Percentiles rank a stretch among this genome's conserved stretches.
Evolutionary conservation across 2,113 vertebrate species (phyloP).

Genomic region (Burhinus oedicnemus): DNA sequence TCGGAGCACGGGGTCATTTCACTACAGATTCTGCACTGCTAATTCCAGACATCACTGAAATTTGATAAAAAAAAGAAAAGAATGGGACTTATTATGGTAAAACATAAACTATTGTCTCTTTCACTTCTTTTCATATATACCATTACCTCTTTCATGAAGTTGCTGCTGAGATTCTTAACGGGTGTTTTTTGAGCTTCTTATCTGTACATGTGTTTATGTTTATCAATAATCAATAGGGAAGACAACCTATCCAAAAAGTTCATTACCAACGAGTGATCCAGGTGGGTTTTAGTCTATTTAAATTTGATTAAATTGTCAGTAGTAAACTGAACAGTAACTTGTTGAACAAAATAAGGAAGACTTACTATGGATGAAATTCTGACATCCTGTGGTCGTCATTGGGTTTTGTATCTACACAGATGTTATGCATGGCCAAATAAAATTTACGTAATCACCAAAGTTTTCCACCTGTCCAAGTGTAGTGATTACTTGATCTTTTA

Average conservation of each 20-base stretch:
- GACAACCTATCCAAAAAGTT: not conserved
- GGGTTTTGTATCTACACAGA: not conserved
- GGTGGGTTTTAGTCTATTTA: not conserved
- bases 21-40: not conserved
- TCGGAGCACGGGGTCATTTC: not conserved
- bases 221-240: not conserved
- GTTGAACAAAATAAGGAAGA: not conserved
- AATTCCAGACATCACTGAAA: not conserved
- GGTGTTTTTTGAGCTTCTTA: not conserved
- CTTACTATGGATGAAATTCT: not conserved
- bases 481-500: not conserved
- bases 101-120: not conserved
- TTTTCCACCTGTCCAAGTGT: not conserved
- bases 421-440: not conserved
- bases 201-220: not conserved
- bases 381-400: fast-evolving
- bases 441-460: not conserved
- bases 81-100: not conserved
- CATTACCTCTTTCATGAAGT: not conserved
- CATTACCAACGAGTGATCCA: not conserved
- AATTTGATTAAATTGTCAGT: not conserved
- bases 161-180: not conserved
- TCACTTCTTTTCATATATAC: not conserved
- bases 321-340: not conserved
- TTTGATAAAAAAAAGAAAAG: not conserved